phyloP scores from a whole-genome alignment of 2,888 invertebrate species.

The Lepidonotus clava region DNA sequence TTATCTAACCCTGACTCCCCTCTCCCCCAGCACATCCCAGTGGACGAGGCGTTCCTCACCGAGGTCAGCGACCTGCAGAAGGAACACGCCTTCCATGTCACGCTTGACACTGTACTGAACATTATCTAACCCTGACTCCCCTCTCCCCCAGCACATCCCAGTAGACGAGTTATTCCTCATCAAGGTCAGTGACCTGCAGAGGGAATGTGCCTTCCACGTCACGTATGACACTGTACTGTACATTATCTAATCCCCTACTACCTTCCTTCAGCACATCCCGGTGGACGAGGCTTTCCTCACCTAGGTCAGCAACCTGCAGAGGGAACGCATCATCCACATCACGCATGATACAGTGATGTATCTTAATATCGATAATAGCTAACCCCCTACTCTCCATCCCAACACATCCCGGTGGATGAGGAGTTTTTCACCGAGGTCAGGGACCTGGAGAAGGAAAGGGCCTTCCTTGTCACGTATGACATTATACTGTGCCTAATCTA shows the following conservation, averaged over 20 bases:
- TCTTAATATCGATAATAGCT: too few species aligned
- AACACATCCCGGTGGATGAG: slow-evolving; percentile 70
- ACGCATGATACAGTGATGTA: too few species aligned
- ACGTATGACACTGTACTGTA: too few species aligned
- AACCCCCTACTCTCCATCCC: too few species aligned
- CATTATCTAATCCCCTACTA: too few species aligned
- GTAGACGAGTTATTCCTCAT: slow-evolving; percentile 68
- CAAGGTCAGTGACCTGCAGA: slow-evolving; percentile 65
- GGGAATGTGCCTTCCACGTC: slow-evolving; percentile 63
- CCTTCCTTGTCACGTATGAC: slow-evolving; percentile 67
- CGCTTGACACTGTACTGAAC: too few species aligned
- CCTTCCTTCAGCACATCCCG: slow-evolving; percentile 70
- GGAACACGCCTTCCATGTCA: slow-evolving; percentile 63
- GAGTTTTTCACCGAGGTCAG: slow-evolving; percentile 66
- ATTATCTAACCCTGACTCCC: too few species aligned
- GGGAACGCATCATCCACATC: slow-evolving; percentile 63
- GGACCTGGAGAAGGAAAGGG: slow-evolving; percentile 63
- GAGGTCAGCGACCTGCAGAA: slow-evolving; percentile 65
- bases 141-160: slow-evolving; percentile 70
- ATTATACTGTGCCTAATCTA: too few species aligned
- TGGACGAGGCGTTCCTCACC: slow-evolving; percentile 67
- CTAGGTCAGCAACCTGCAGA: slow-evolving; percentile 65
- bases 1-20: too few species aligned
- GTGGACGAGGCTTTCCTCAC: slow-evolving; percentile 68
- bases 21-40: slow-evolving; percentile 71